These are phyloP conservation scores for Lophura nycthemera DNA, from an alignment of 2,113 vertebrate species.

Conservation along the genomic window DNA sequence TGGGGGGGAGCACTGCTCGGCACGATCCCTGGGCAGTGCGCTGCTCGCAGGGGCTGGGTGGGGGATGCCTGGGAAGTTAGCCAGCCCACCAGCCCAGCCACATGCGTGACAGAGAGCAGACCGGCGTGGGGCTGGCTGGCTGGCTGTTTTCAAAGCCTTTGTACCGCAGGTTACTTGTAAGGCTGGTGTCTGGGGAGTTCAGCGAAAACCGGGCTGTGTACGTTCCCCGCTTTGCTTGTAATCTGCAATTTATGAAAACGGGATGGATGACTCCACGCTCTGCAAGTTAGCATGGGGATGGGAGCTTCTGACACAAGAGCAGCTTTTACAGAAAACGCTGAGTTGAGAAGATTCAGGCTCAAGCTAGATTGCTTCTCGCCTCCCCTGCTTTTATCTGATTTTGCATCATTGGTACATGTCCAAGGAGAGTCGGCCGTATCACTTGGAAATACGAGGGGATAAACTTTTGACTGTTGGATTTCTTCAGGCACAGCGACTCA, in stretches of 20 bases:
- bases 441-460: neutral
- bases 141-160: constrained; percentile 1
- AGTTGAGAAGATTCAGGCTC: constrained; percentile 40
- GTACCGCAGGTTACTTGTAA: constrained; percentile 30
- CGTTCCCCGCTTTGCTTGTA: constrained; percentile 41
- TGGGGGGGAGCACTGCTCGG: too few species aligned
- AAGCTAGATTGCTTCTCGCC: constrained; percentile 26
- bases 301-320: constrained; percentile 6
- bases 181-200: neutral
- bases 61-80: neutral
- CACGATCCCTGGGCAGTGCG: neutral
- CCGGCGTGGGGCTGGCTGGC: neutral
- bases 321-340: constrained; percentile 40
- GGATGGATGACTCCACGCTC: constrained; percentile 33
- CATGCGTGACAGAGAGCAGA: neutral
- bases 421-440: constrained; percentile 45
- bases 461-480: constrained; percentile 35
- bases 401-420: constrained; percentile 42
- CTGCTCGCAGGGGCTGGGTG: constrained; percentile 2
- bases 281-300: constrained; percentile 1
- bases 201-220: neutral
- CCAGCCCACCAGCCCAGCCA: neutral
- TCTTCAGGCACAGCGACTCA: neutral
- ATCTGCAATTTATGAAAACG: constrained; percentile 45
- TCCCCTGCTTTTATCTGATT: constrained; percentile 7